Conservation (phyloP, 2,797 vertebrate genomes). For the Onychomys leucogaster region DNA sequence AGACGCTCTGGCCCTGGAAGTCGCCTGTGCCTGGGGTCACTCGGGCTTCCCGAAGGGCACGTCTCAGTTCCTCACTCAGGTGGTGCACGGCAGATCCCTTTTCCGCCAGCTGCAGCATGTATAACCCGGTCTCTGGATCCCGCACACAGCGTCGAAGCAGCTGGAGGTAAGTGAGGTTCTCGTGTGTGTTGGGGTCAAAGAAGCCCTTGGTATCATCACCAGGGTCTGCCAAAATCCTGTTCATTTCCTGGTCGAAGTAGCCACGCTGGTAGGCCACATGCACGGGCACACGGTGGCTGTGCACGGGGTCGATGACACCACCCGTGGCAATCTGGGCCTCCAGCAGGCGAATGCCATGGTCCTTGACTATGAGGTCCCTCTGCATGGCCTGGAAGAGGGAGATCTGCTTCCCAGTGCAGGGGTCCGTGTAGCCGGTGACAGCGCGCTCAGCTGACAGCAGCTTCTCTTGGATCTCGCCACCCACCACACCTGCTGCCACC, state of each 20-base stretch:
- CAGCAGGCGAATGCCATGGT: slow-evolving; percentile 91
- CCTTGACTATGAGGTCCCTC: slow-evolving; percentile 86
- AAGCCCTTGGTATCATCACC: slow-evolving; percentile 94
- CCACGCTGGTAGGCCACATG: slow-evolving; percentile 91
- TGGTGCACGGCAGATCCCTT: slow-evolving; percentile 78
- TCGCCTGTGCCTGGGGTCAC: slow-evolving; percentile 74
- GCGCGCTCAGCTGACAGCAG: slow-evolving; percentile 90
- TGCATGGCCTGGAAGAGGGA: slow-evolving; percentile 90
- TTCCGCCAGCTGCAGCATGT: slow-evolving; percentile 86
- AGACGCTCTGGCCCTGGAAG: slow-evolving; percentile 87
- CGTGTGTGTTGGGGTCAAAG: slow-evolving; percentile 93
- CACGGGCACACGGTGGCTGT: slow-evolving; percentile 92
- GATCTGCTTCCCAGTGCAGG: slow-evolving; percentile 89
- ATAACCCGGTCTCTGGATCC: slow-evolving; percentile 69
- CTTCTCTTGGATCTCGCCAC: slow-evolving; percentile 90
- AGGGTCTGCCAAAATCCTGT: slow-evolving; percentile 89
- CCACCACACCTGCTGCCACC: slow-evolving; percentile 86
- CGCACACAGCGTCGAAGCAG: slow-evolving; percentile 84
- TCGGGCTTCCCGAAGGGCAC: slow-evolving; percentile 70
- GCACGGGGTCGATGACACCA: slow-evolving; percentile 95
- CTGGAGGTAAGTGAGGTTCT: slow-evolving; percentile 87
- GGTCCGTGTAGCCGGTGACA: slow-evolving; percentile 92
- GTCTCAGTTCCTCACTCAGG: slow-evolving; percentile 70
- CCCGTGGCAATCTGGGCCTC: slow-evolving; percentile 95
- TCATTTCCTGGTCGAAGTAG: slow-evolving; percentile 93